phyloP scores from a whole-genome alignment of 2,113 vertebrate species.

The Muscicapa adusta region DNA sequence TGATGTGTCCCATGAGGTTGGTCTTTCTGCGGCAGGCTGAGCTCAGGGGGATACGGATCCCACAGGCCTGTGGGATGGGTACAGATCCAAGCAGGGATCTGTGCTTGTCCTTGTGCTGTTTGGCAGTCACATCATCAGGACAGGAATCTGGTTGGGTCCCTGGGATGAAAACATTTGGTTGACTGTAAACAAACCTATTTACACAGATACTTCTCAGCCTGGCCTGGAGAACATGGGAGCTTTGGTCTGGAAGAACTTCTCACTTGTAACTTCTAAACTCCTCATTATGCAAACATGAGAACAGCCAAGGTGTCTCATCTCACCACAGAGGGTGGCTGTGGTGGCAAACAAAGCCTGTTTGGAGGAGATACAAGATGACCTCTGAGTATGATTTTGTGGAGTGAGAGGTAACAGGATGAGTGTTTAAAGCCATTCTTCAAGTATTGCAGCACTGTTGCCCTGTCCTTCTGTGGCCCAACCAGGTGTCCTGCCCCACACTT shows the following conservation, averaged over 20 bases:
- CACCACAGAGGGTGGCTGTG: not conserved
- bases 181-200: not conserved
- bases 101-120: not conserved
- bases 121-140: not conserved
- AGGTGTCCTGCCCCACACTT: not conserved
- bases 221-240: not conserved
- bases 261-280: not conserved
- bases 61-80: not conserved
- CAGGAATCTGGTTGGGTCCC: not conserved
- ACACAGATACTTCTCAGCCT: not conserved
- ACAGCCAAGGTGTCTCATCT: not conserved
- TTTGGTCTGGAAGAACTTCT: not conserved
- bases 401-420: not conserved
- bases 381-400: not conserved
- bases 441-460: not conserved
- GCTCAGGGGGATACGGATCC: not conserved
- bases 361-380: not conserved
- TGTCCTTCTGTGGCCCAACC: not conserved
- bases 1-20: not conserved
- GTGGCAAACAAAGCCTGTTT: not conserved
- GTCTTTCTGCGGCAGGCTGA: not conserved
- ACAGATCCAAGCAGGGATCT: not conserved
- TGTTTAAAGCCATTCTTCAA: not conserved
- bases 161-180: not conserved
- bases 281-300: not conserved